Evolutionary conservation across 2,797 vertebrate species (phyloP).

Genomic region (Phataginus tricuspis): DNA sequence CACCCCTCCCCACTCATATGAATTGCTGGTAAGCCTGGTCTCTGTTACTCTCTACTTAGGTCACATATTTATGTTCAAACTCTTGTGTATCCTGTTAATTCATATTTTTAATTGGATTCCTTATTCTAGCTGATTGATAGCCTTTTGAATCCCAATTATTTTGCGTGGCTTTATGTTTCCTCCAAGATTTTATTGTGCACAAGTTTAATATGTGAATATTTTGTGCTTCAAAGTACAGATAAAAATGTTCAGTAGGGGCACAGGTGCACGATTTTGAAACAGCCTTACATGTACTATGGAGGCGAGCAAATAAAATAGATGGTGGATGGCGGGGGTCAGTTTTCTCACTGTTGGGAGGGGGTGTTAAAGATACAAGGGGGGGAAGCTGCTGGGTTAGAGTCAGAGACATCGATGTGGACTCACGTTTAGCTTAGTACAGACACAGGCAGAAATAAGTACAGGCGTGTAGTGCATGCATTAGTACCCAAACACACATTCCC

Average conservation of each 20-base stretch:
- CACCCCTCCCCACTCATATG: not conserved
- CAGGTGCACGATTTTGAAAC: accelerated
- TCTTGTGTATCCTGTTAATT: not conserved
- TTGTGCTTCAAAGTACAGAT: not conserved
- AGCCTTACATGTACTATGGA: not conserved
- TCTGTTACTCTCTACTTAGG: not conserved
- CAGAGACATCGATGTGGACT: accelerated
- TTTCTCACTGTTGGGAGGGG: accelerated
- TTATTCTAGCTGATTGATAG: not conserved
- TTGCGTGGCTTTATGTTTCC: not conserved
- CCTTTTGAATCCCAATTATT: not conserved
- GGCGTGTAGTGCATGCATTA: accelerated
- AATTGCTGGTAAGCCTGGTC: not conserved
- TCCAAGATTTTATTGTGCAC: not conserved
- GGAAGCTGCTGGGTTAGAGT: not conserved
- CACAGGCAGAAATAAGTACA: accelerated
- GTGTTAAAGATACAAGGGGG: no score
- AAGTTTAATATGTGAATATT: not conserved
- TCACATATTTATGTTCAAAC: not conserved
- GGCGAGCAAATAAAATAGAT: not conserved
- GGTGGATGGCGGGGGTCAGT: not conserved
- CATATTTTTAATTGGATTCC: not conserved
- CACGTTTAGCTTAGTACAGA: accelerated
- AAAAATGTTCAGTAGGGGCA: not conserved
- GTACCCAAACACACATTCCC: accelerated